Percentiles rank a stretch among this genome's conserved stretches.
Conservation (phyloP, 2,797 vertebrate genomes). For the Lepus townsendii region DNA sequence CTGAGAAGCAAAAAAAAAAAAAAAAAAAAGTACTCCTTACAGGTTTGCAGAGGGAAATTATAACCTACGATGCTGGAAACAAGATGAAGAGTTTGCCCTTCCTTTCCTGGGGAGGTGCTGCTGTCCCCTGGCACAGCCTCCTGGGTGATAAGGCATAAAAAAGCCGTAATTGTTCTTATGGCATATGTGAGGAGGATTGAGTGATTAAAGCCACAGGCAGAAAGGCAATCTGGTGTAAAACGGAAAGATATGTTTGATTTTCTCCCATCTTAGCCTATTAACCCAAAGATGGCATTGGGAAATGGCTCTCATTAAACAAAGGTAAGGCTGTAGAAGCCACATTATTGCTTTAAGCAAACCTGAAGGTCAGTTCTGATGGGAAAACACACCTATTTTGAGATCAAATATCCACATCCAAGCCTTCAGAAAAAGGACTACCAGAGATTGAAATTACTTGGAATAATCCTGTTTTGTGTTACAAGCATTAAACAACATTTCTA, state of each 20-base stretch:
- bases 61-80: conserved; percentile 59
- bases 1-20: conserved; percentile 37
- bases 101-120: conserved; percentile 66
- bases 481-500: conserved; percentile 50
- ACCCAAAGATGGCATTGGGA: conserved; percentile 64
- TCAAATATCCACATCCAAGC: conserved; percentile 42
- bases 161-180: conserved; percentile 76
- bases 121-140: conserved; percentile 48
- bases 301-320: conserved; percentile 80
- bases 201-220: conserved; percentile 82
- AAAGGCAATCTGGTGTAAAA: conserved; percentile 81
- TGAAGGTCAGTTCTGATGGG: conserved; percentile 71
- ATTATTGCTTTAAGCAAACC: conserved; percentile 73
- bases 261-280: conserved; percentile 78
- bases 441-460: conserved; percentile 74
- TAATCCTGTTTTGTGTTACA: conserved; percentile 63
- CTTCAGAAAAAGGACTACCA: conserved; percentile 54
- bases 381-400: conserved; percentile 70
- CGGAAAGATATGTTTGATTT: conserved; percentile 67
- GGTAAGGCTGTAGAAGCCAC: conserved; percentile 67
- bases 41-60: conserved; percentile 71
- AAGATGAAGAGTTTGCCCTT: conserved; percentile 78
- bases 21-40: conserved; percentile 41
- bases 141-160: conserved; percentile 69
- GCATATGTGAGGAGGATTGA: conserved; percentile 81